These are phyloP conservation scores for Ochlodes sylvanus DNA, from an alignment of 2,888 invertebrate genomes.

Conservation along the genomic window DNA sequence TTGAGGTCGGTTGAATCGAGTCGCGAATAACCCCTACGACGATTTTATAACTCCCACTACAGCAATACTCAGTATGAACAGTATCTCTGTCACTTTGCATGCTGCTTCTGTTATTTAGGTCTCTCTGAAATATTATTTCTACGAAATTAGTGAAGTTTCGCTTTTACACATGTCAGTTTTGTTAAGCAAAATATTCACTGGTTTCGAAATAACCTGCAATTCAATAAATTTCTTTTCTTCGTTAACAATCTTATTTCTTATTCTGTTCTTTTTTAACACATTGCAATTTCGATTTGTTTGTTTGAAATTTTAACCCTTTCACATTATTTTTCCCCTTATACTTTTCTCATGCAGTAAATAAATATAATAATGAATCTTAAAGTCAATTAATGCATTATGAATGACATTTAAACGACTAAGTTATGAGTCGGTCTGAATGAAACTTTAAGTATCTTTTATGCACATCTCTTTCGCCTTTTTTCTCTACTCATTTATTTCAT, in stretches of 20 bases:
- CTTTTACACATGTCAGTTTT: constrained; percentile 36
- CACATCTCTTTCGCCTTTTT: constrained; percentile 76
- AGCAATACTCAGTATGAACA: constrained; percentile 75
- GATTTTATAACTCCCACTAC: constrained; percentile 73
- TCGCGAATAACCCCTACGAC: constrained; percentile 72
- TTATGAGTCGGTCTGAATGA: constrained; percentile 61
- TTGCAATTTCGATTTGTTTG: constrained; percentile 62
- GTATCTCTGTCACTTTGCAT: constrained; percentile 80
- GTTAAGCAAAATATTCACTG: constrained; percentile 45
- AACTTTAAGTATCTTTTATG: constrained; percentile 60
- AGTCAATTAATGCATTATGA: constrained; percentile 66
- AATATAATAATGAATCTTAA: constrained; percentile 49
- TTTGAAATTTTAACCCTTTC: constrained; percentile 44
- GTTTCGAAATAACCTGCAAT: constrained; percentile 59
- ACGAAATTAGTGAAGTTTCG: constrained; percentile 60
- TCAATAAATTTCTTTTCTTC: constrained; percentile 70
- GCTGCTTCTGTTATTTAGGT: constrained; percentile 78
- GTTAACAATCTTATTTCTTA: constrained; percentile 70
- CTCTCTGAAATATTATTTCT: constrained; percentile 59
- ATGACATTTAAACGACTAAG: constrained; percentile 55
- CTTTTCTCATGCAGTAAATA: constrained; percentile 64
- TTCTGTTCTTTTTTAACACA: constrained; percentile 49
- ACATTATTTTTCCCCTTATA: constrained; percentile 56
- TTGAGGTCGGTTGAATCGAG: constrained; percentile 75
- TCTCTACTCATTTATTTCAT: constrained; percentile 66